Evolutionary conservation across 2,888 invertebrate species (phyloP).

Genomic region (Lapara coniferarum): DNA sequence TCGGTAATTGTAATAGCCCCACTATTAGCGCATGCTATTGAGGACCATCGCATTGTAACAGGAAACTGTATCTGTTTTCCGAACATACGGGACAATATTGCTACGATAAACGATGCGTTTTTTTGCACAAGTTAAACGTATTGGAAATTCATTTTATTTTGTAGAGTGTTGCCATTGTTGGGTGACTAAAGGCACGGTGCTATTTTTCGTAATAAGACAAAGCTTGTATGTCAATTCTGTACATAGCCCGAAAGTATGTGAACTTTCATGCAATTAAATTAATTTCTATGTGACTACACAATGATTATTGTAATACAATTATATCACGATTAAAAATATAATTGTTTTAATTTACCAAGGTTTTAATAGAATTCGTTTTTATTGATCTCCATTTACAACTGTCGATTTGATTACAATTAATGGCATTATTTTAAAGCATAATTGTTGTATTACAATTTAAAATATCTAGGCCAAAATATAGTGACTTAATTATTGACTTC

Average conservation of each 20-base stretch:
- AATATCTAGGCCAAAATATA: too few species aligned
- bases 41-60: conserved; percentile 27
- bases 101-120: background rate
- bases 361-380: background rate
- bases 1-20: conserved; percentile 39
- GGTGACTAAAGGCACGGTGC: background rate
- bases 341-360: background rate
- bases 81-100: conserved; percentile 21
- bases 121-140: background rate
- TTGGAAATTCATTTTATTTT: background rate
- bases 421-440: background rate
- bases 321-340: background rate
- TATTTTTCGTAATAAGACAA: background rate
- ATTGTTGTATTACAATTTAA: too few species aligned
- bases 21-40: conserved; percentile 32
- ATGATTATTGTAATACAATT: too few species aligned
- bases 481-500: too few species aligned
- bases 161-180: background rate
- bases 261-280: too few species aligned
- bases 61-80: conserved; percentile 16
- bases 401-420: background rate
- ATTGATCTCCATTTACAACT: background rate
- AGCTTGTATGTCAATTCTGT: too few species aligned
- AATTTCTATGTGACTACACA: too few species aligned
- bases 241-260: too few species aligned